Conservation (phyloP, 2,888 invertebrate species). For the Chironomus tentans region DNA sequence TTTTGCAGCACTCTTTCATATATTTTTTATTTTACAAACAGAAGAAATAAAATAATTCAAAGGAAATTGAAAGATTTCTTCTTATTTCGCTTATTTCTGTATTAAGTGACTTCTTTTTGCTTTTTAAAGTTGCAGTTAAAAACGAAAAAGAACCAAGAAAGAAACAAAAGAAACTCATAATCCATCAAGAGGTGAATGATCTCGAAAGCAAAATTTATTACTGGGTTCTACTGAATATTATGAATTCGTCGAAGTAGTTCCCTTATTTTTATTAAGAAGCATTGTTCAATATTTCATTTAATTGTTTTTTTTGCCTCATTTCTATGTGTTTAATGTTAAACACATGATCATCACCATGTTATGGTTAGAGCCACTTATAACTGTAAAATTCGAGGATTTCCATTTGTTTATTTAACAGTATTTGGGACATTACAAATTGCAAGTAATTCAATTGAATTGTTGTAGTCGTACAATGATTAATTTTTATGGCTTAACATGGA, state of each 20-base stretch:
- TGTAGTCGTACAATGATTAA: background rate
- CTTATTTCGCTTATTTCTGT: background rate
- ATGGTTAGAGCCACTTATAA: no score
- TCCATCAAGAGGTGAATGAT: constrained; percentile 7
- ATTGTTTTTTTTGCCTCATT: no score
- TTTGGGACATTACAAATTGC: no score
- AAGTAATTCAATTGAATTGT: no score
- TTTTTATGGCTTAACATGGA: background rate
- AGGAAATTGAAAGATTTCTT: background rate
- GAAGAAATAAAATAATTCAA: background rate
- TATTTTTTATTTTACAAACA: background rate
- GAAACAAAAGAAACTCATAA: background rate
- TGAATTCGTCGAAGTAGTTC: no score
- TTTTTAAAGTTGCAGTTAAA: background rate
- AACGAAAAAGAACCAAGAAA: background rate
- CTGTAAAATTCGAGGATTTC: no score
- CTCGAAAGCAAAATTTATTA: background rate
- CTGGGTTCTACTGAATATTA: no score
- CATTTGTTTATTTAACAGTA: no score
- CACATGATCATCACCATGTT: no score
- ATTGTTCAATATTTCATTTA: no score
- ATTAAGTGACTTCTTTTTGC: background rate
- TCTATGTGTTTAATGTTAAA: no score
- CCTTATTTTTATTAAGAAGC: no score
- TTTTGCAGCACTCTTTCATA: background rate